Conservation (phyloP, 2,113 vertebrate genomes). For the Thalassoma bifasciatum region DNA sequence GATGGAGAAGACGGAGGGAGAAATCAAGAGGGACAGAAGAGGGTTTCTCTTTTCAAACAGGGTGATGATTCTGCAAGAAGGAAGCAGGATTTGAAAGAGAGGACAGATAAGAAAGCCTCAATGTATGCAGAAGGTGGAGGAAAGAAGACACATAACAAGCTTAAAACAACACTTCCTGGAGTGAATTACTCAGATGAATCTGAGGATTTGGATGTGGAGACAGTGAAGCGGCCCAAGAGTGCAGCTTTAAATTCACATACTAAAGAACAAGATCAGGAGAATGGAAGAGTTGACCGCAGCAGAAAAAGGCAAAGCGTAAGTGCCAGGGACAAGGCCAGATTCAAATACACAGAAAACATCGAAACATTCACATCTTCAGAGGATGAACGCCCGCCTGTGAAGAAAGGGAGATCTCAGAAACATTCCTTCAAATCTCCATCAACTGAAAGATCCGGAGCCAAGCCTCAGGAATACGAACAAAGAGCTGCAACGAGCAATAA, state of each 20-base stretch:
- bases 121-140: constrained; percentile 21
- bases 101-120: constrained; percentile 37
- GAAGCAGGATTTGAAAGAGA: constrained; percentile 61
- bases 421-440: constrained; percentile 8
- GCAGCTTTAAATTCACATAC: not conserved
- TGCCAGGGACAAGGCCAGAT: constrained; percentile 21
- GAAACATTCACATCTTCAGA: constrained; percentile 88
- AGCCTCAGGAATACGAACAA: not conserved
- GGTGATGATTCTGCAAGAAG: constrained; percentile 69
- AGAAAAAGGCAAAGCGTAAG: constrained; percentile 38
- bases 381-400: constrained; percentile 75
- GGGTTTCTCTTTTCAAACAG: constrained; percentile 57
- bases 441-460: not conserved
- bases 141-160: constrained; percentile 21
- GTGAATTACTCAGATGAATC: constrained; percentile 86
- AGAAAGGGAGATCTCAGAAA: constrained; percentile 54
- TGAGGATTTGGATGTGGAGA: constrained; percentile 84
- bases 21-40: constrained; percentile 61
- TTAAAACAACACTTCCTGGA: constrained; percentile 14
- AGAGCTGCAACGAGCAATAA: not conserved
- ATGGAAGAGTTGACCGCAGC: not conserved
- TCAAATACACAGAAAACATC: constrained; percentile 77
- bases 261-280: not conserved
- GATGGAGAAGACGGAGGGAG: constrained; percentile 53
- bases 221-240: constrained; percentile 1